These are phyloP conservation scores for Ophion costatus DNA, from an alignment of 2,888 invertebrate genomes.

Conservation along the genomic window DNA sequence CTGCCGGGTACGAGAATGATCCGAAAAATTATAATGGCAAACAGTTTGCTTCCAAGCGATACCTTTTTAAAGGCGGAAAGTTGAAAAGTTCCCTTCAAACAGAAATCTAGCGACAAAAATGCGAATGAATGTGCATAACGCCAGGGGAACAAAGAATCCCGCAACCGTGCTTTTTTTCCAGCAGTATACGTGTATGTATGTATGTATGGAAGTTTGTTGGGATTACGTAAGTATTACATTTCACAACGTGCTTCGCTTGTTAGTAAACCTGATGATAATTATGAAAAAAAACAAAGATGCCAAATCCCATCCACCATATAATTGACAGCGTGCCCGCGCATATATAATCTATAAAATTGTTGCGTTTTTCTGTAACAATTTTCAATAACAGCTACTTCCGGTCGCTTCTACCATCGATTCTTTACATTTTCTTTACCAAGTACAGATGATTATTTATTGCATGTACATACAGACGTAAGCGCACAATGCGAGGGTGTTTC, in stretches of 20 bases:
- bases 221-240: constrained; percentile 27
- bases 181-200: constrained; percentile 17
- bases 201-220: constrained; percentile 18
- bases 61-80: not conserved
- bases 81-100: not conserved
- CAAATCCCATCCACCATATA: constrained; percentile 70
- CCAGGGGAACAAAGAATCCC: constrained; percentile 28
- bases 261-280: constrained; percentile 34
- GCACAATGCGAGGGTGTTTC: not conserved
- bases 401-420: constrained; percentile 30
- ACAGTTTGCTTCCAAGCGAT: not conserved
- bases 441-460: not conserved
- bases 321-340: constrained; percentile 34
- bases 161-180: constrained; percentile 20
- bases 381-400: constrained; percentile 29
- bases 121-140: constrained; percentile 32
- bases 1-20: not conserved
- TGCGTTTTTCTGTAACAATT: constrained; percentile 13
- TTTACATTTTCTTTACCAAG: not conserved
- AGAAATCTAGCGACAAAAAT: constrained; percentile 17
- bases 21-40: not conserved
- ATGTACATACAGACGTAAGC: not conserved
- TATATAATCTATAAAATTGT: not conserved
- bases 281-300: constrained; percentile 34
- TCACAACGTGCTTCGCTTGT: constrained; percentile 29